Evolutionary conservation across 2,888 invertebrate genomes (phyloP), one percentile per base, ranked within the genome.

Genomic region (Panzeria rudis): DNA sequence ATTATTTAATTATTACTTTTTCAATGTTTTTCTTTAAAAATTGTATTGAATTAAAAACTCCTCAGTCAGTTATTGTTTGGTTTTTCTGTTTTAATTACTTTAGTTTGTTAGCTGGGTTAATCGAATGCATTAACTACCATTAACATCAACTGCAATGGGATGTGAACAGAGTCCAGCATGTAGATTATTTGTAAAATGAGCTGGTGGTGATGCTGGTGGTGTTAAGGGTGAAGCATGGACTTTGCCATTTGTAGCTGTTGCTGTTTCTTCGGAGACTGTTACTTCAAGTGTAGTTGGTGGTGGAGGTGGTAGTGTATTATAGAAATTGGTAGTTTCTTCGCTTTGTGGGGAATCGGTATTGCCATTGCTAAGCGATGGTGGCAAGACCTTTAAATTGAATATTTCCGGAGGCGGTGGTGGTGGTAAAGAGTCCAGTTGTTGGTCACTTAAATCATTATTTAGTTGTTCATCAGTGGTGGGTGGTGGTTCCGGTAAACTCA

Each of bases 401-500:
- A 47, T 81, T 68, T 83, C 83, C 25, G 92, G 92, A 62, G 92
- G 92, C 54, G 92, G 92, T 59, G 92, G 93, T 78, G 92, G 92
- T 62, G 92, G 92, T 73, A 92, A 88, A 23, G 92, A 92, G 83
- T 92, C 92, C 88, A 92, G 87, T 86, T 92, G 92, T 86, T 89
- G 85, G 0, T 85, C 82, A 59, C 85, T 85, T 64, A 82, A 56
- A 71, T 82, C 78, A 52, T 56, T 81, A 23, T 38, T 78, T n/a
- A 41, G 50, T 25, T 78, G 61, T 56, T 85, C 84, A 23, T 85
- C 85, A 69, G 69, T 83, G 64, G 88, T 91, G 69, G 92, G 89
- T 76, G 92, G 92, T 76, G 92, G 93, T 75, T 91, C 92, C 35
- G 92, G 92, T 64, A 93, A 88, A 83, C 92, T 92, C 86, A 92